Evolutionary conservation across 2,113 vertebrate genomes (phyloP), one percentile per base, ranked within the genome.

Genomic region (Chloroceryle aenea): DNA sequence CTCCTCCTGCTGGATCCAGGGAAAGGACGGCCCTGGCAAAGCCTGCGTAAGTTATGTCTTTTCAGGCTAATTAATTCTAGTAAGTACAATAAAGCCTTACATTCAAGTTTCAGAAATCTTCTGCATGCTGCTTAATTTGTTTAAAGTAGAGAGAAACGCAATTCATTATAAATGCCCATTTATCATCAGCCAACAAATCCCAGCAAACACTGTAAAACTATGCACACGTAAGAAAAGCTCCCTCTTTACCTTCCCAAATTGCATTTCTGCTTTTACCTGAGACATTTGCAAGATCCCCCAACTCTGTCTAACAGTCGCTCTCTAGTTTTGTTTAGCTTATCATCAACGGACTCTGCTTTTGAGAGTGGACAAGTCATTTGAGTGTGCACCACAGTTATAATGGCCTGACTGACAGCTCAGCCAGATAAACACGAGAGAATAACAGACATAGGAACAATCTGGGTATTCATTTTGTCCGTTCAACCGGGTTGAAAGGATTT

Each of bases 401-500:
- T 97, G 98, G 97, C 95, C 97, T 98, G 98, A 98, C 97, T 99
- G 98, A 98, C 96, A 98, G 97, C 98, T 97, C 96, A 95, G 97
- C 97, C 98, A 98, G 98, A 98, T 98, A 99, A 99, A 99, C 98
- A 98, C 95, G 85, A 85, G 97, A 97, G 97, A 97, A 97, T 97
- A 97, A 98, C 97, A 98, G 98, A 97, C 96, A 58, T 91, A 90
- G 97, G 97, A 97, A 98, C 97, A 98, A 97, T 98, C 95, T 96
- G 90, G 98, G 97, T 97, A 98, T 99, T 99, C 98, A 98, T 97
- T 97, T 97, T 98, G 98, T 97, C 98, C 98, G 98, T 97, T 98
- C 98, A 98, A 98, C 98, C 98, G 97, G 93, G 96, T 97, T 98
- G 97, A 98, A 98, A 98, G 98, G 98, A 99, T 99, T 99, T 99